Percentiles rank a stretch among this genome's conserved stretches.
Evolutionary conservation across 2,797 vertebrate species (phyloP).

Genomic region (Erpetoichthys calabaricus): DNA sequence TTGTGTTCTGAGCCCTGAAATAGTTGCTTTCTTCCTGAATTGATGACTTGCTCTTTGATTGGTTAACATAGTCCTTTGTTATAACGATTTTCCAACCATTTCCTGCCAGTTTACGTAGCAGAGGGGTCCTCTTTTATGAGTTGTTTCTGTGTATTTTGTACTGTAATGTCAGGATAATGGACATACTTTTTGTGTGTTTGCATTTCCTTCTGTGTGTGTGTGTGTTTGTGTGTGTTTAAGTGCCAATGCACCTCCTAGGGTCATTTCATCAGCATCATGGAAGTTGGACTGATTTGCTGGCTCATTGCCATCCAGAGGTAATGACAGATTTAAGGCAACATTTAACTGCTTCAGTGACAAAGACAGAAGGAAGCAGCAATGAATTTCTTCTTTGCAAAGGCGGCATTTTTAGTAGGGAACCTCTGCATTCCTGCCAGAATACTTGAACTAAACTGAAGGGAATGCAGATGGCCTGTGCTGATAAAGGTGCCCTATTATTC

Average conservation of each 20-base stretch:
- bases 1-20: not conserved
- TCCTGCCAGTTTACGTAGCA: too few species aligned
- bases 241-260: too few species aligned
- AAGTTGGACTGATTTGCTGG: too few species aligned
- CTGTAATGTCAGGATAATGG: too few species aligned
- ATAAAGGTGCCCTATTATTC: slow-evolving; percentile 40
- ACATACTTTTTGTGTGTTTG: too few species aligned
- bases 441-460: slow-evolving; percentile 30
- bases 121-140: too few species aligned
- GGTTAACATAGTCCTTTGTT: not conserved
- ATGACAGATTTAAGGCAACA: slow-evolving; percentile 11
- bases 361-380: slow-evolving; percentile 32
- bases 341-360: slow-evolving; percentile 11
- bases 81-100: too few species aligned
- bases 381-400: slow-evolving; percentile 22
- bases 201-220: too few species aligned
- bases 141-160: too few species aligned
- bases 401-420: slow-evolving; percentile 24
- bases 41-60: slow-evolving; percentile 9
- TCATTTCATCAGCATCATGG: too few species aligned
- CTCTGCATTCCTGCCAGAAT: slow-evolving; percentile 28
- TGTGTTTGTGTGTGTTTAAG: too few species aligned
- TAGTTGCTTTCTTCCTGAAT: not conserved
- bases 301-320: too few species aligned
- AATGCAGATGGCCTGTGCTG: slow-evolving; percentile 41